These are phyloP conservation scores for Myrmecophaga tridactyla DNA, from an alignment of 2,113 vertebrate genomes.

Conservation along the genomic window DNA sequence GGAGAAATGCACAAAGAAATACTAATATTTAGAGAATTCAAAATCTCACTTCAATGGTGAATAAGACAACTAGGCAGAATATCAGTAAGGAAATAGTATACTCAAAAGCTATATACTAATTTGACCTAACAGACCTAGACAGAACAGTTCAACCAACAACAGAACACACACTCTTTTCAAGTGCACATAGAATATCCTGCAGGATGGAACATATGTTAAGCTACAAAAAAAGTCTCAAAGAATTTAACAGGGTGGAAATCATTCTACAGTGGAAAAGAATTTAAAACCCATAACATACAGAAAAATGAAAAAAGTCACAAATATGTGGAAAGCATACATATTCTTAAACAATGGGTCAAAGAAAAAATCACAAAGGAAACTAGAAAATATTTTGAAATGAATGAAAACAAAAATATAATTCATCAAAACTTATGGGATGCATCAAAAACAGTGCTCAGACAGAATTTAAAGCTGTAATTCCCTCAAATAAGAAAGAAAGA, in stretches of 20 bases:
- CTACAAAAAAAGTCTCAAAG: not conserved
- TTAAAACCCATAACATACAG: not conserved
- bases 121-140: not conserved
- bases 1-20: not conserved
- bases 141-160: not conserved
- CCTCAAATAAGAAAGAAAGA: not conserved
- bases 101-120: not conserved
- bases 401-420: not conserved
- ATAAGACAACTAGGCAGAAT: not conserved
- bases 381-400: not conserved
- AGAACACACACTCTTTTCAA: not conserved
- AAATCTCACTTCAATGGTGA: not conserved
- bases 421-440: not conserved
- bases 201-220: not conserved
- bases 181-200: not conserved
- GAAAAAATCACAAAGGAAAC: not conserved
- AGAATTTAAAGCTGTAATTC: not conserved
- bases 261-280: not conserved
- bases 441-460: not conserved
- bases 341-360: no score
- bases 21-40: not conserved
- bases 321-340: not conserved
- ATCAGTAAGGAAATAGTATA: not conserved
- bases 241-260: not conserved
- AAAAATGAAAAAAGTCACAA: not conserved